Conservation (phyloP, 2,113 vertebrate genomes). For the Cryptoleucopteryx plumbea region DNA sequence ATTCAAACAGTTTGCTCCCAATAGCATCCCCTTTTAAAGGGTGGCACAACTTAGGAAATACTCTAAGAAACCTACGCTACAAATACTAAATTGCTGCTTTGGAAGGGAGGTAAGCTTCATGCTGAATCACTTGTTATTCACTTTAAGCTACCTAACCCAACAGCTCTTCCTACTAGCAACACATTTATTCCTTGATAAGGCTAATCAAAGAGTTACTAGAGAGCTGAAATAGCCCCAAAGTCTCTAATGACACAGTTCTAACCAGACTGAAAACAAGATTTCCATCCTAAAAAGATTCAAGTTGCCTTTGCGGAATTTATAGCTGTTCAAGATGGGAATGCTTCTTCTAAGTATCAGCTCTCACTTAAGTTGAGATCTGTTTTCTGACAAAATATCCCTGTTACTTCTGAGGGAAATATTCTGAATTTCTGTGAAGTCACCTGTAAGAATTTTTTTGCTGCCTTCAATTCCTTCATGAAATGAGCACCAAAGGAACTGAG, state of each 20-base stretch:
- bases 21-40: not conserved
- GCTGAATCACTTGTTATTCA: not conserved
- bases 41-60: not conserved
- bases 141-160: not conserved
- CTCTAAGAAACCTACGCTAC: not conserved
- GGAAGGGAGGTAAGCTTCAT: not conserved
- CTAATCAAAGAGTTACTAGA: not conserved
- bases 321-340: not conserved
- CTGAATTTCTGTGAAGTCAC: not conserved
- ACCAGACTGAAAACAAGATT: not conserved
- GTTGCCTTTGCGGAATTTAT: not conserved
- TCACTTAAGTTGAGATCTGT: not conserved
- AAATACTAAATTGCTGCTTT: not conserved
- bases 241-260: not conserved
- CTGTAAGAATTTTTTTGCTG: not conserved
- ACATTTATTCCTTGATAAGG: not conserved
- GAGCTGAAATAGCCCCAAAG: not conserved
- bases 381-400: not conserved
- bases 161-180: not conserved
- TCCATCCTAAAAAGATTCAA: not conserved
- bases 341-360: not conserved
- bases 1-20: not conserved
- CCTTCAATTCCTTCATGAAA: not conserved
- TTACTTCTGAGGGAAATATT: not conserved
- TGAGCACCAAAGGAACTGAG: not conserved